Evolutionary conservation across 2,797 vertebrate species (phyloP).

Genomic region (Myotis vivesi): DNA sequence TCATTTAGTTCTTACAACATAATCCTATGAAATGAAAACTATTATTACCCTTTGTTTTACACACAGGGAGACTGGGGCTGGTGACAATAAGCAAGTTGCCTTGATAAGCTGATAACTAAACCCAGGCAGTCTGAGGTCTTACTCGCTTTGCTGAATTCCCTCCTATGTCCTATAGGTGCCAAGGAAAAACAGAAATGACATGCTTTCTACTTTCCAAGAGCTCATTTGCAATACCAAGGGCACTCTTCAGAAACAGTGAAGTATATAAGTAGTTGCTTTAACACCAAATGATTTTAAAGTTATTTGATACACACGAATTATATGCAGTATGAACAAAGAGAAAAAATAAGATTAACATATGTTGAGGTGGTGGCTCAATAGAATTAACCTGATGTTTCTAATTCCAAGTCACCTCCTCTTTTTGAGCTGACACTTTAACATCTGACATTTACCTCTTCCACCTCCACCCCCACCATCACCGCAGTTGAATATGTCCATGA

Average conservation of each 20-base stretch:
- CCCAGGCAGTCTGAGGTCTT: constrained; percentile 11
- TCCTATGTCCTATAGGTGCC: background rate
- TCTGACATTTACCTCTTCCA: background rate
- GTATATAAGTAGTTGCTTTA: background rate
- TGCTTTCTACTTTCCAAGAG: background rate
- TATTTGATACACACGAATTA: background rate
- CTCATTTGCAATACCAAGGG: constrained; percentile 20
- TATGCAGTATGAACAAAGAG: background rate
- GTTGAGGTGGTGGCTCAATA: background rate
- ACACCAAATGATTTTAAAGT: constrained; percentile 4
- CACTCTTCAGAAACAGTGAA: background rate
- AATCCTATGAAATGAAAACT: background rate
- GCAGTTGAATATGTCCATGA: background rate
- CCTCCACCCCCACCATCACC: background rate
- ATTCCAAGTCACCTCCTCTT: background rate
- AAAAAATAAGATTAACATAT: background rate
- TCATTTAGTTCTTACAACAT: constrained; percentile 26
- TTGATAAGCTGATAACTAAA: background rate
- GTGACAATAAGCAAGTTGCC: background rate
- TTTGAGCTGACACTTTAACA: background rate
- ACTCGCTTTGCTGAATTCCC: background rate
- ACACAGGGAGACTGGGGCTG: background rate
- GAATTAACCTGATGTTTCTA: background rate
- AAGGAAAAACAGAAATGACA: background rate
- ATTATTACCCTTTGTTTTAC: background rate